Percentiles rank a stretch among this genome's conserved stretches.
Conservation (phyloP, 2,797 vertebrate species). For the Halcyon leucocephala region DNA sequence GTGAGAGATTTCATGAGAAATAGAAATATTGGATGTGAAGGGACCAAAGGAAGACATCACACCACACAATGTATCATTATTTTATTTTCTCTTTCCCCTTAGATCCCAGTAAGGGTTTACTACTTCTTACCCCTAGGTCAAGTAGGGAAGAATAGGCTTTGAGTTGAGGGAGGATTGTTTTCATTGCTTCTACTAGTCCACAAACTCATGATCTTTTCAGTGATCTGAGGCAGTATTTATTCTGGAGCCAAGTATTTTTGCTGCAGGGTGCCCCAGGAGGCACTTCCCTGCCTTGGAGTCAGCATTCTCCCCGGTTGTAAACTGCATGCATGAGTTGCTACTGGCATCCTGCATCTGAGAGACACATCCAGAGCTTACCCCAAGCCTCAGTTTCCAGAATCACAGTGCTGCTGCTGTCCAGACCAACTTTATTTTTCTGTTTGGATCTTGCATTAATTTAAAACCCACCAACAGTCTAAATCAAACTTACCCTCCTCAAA, state of each 20-base stretch:
- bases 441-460: constrained; percentile 9
- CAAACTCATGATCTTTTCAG: neutral
- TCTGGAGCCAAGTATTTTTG: neutral
- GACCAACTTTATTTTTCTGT: neutral
- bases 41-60: neutral
- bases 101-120: neutral
- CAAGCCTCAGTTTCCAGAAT: neutral
- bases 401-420: neutral
- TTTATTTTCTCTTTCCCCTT: neutral
- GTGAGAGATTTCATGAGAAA: neutral
- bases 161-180: neutral
- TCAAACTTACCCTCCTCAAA: neutral
- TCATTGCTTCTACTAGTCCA: neutral
- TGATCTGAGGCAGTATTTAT: neutral
- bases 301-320: neutral
- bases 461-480: neutral
- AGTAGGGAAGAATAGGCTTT: neutral
- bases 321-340: neutral
- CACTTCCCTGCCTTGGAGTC: neutral
- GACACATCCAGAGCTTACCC: neutral
- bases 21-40: fast-evolving
- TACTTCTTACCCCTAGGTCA: neutral
- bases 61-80: neutral
- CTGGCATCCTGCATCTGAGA: neutral
- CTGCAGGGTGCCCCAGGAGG: neutral